A percentile compares a stretch with the other conserved stretches of the same genome.
phyloP scores from a whole-genome alignment of 2,888 invertebrate genomes.

The Sylvicola fuscatus region DNA sequence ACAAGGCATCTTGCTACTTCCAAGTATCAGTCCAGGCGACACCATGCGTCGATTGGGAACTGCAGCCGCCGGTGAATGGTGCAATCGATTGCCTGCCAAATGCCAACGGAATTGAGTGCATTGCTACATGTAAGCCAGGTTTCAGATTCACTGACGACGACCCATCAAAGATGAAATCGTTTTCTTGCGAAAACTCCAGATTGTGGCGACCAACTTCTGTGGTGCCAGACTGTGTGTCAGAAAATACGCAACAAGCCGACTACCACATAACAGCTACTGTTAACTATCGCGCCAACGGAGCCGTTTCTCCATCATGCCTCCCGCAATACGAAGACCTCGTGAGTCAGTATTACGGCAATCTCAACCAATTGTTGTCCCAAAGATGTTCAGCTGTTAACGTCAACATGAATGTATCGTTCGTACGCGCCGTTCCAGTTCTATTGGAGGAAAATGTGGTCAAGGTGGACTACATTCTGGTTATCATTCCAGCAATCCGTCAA shows the following conservation, averaged over 20 bases:
- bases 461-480: conserved; percentile 74
- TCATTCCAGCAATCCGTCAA: conserved; percentile 72
- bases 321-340: conserved; percentile 68
- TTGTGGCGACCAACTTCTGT: conserved; percentile 76
- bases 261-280: conserved; percentile 77
- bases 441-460: conserved; percentile 74
- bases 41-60: conserved; percentile 87
- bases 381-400: conserved; percentile 89
- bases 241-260: conserved; percentile 88
- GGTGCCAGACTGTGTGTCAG: conserved; percentile 88
- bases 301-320: conserved; percentile 64
- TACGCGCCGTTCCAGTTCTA: conserved; percentile 58
- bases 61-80: conserved; percentile 75
- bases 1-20: conserved; percentile 79
- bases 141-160: conserved; percentile 83
- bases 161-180: conserved; percentile 49
- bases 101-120: conserved; percentile 62
- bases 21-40: conserved; percentile 86
- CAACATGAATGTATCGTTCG: conserved; percentile 81
- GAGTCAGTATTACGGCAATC: conserved; percentile 54
- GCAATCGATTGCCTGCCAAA: conserved; percentile 70
- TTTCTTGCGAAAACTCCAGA: conserved; percentile 59
- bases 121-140: conserved; percentile 74
- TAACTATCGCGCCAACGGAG: conserved; percentile 75
- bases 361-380: conserved; percentile 69